Conservation (phyloP, 2,797 vertebrate species). For the Premnoplex brunnescens region DNA sequence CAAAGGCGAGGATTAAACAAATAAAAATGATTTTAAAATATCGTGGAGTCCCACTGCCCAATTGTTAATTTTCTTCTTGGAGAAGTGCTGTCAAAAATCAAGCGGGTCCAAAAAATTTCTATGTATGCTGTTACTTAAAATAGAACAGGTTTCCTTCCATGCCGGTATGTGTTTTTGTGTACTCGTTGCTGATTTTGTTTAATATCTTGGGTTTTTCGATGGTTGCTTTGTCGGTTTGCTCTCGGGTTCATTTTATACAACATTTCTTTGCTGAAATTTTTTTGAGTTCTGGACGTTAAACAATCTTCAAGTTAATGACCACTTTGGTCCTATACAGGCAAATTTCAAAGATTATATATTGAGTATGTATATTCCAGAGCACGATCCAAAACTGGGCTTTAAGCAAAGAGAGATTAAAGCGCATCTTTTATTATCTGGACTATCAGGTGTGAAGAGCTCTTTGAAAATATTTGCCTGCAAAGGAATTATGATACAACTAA, state of each 20-base stretch:
- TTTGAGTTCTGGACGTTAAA: background rate
- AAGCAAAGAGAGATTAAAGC: background rate
- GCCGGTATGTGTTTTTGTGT: background rate
- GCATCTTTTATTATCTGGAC: background rate
- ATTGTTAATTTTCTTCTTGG: background rate
- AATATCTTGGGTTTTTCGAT: background rate
- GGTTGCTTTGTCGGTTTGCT: background rate
- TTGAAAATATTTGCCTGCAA: slow-evolving; percentile 44
- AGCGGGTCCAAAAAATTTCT: background rate
- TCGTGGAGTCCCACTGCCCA: background rate
- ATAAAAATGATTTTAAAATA: background rate
- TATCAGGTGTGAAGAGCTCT: slow-evolving; percentile 12
- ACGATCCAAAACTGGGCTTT: background rate
- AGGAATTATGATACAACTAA: slow-evolving; percentile 17
- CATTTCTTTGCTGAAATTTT: background rate
- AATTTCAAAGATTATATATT: background rate
- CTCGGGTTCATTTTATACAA: background rate
- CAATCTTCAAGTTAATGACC: background rate
- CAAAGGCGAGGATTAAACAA: background rate
- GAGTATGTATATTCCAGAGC: background rate
- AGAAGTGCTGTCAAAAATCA: background rate
- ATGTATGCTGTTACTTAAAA: slow-evolving; percentile 1
- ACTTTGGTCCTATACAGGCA: background rate
- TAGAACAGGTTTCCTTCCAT: slow-evolving; percentile 23
- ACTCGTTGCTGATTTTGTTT: background rate